Percentiles rank a stretch among this genome's conserved stretches.
Evolutionary conservation across 2,888 invertebrate species (phyloP).

Genomic region (Hirtodrosophila histrioides): DNA sequence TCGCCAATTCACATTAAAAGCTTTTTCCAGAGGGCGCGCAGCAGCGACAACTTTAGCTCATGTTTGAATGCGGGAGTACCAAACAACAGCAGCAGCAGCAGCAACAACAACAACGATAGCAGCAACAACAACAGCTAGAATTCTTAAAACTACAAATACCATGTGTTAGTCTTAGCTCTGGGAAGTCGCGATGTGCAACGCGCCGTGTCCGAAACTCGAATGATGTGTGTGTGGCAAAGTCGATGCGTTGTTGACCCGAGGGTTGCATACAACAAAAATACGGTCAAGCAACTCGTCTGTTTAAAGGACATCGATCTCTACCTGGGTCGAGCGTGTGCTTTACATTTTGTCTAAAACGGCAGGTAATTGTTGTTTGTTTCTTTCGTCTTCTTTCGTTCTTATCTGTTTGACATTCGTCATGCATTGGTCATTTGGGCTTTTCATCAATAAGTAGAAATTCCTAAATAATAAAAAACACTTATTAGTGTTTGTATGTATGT

Average conservation of each 20-base stretch:
- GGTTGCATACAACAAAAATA: background rate
- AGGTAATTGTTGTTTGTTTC: background rate
- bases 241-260: background rate
- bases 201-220: conserved; percentile 20
- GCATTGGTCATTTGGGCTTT: conserved; percentile 33
- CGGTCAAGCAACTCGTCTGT: background rate
- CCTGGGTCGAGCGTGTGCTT: conserved; percentile 1
- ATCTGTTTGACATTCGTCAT: conserved; percentile 29
- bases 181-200: conserved; percentile 8
- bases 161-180: background rate
- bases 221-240: conserved; percentile 12
- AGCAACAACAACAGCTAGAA: conserved; percentile 11
- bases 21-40: conserved; percentile 18
- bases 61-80: conserved; percentile 13
- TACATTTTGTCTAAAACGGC: conserved; percentile 4
- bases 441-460: conserved; percentile 3
- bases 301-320: conserved; percentile 25
- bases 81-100: conserved; percentile 14
- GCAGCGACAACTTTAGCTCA: background rate
- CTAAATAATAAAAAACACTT: background rate
- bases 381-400: conserved; percentile 4
- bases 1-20: background rate
- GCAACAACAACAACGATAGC: background rate
- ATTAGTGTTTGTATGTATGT: no score
- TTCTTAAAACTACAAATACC: conserved; percentile 28